Base-by-base conservation (phyloP, 2,888 invertebrate genomes). In the Acleris holmiana region DNA sequence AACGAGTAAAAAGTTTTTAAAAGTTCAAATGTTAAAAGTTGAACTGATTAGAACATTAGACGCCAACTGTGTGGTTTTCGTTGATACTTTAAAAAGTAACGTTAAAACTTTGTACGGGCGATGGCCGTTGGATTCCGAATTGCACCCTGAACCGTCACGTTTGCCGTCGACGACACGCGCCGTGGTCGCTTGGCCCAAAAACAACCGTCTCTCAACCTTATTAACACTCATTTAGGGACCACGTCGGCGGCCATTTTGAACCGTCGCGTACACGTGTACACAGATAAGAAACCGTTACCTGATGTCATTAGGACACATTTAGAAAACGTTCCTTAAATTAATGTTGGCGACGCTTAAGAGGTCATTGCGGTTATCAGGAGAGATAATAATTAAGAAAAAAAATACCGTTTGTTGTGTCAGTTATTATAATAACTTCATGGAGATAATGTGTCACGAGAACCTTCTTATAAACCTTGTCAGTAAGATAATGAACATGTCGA, bases 21-120 rank as follows among this genome's bases (percentile, higher is more conserved):
- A 51, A 29, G 2, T 7, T 35, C 10, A 18, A 51, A 54, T 35
- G 10, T 35, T 13, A 13, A 10, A 35, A 35, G 54, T 54, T 21
- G 2, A n/a, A 21, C 40, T 46, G 35, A 56, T 46, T 53, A 44
- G 15, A 59, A 48, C 57, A 64, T 66, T 62, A 57, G 49, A 61
- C 49, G 6, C 13, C 35, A 46, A 55, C 18, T 21, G 29, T 35
- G 56, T 56, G 35, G 35, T 56, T 25, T 53, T 41, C 44, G 51
- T 41, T 25, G 46, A n/a, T 59, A 58, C 66, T 74, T 79, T 73
- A 71, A 69, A 77, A 76, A 78, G 71, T 72, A 66, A 70, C 73
- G 76, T 78, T 77, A 77, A 72, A 70, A 74, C 71, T 78, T 74
- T 55, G 69, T 68, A 69, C 71, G 71, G 70, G 72, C 68, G 66